Conservation (phyloP, 1,140 invertebrate species). For the Papilio xuthus region DNA sequence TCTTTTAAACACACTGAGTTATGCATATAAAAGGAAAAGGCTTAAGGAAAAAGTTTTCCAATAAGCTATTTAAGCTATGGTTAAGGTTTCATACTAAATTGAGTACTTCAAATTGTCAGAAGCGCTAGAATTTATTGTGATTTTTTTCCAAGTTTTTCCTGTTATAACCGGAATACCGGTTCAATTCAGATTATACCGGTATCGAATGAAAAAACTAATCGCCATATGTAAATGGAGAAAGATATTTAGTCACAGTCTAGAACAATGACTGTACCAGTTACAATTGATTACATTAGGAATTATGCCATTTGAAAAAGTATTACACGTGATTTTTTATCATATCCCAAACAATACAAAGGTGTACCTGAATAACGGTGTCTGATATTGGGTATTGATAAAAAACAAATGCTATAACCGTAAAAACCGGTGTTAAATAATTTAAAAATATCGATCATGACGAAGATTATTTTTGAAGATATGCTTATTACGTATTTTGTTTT, state of each 20-base stretch:
- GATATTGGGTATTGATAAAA: slow-evolving; percentile 6
- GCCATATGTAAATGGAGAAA: slow-evolving; percentile 1
- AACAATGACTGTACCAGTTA: slow-evolving; percentile 13
- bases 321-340: not conserved
- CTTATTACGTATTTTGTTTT: not conserved
- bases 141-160: not conserved
- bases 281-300: slow-evolving; percentile 9
- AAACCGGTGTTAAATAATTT: not conserved
- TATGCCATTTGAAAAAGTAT: slow-evolving; percentile 9
- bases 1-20: too few species aligned
- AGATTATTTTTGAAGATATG: not conserved
- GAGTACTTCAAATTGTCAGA: not conserved
- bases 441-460: not conserved
- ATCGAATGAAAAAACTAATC: slow-evolving; percentile 6
- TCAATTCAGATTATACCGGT: slow-evolving; percentile 12
- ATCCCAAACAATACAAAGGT: not conserved
- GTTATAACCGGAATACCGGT: not conserved
- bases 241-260: slow-evolving; percentile 12
- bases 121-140: not conserved
- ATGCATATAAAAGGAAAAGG: too few species aligned
- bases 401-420: slow-evolving; percentile 7
- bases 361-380: not conserved
- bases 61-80: not conserved
- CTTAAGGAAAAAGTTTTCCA: too few species aligned
- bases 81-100: not conserved